A percentile compares a stretch with the other conserved stretches of the same genome.
Conservation (phyloP, 2,113 vertebrate species). For the Carlito syrichta region DNA sequence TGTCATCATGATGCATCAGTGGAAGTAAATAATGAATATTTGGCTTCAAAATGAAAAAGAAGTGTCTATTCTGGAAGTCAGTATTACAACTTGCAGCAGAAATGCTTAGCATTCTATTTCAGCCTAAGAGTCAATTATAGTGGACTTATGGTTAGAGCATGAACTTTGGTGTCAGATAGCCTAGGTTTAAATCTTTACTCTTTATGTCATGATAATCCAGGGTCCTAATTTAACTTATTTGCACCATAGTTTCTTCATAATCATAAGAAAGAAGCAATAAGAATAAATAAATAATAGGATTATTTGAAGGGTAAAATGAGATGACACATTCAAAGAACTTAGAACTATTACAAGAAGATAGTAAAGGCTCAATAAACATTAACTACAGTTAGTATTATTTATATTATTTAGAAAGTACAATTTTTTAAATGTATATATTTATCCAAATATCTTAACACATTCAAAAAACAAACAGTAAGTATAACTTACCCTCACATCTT, state of each 20-base stretch:
- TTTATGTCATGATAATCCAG: background rate
- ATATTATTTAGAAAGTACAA: background rate
- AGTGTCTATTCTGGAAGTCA: background rate
- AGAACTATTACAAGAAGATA: background rate
- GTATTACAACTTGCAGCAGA: background rate
- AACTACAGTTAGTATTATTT: background rate
- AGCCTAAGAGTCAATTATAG: background rate
- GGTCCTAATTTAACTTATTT: background rate
- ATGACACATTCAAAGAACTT: background rate
- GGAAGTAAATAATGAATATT: background rate
- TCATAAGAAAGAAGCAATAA: background rate
- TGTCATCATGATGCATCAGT: background rate
- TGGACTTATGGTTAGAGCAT: background rate
- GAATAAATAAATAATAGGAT: background rate
- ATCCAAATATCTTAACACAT: background rate
- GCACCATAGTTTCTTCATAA: background rate
- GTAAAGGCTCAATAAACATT: background rate
- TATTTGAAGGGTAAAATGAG: background rate
- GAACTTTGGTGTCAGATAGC: background rate
- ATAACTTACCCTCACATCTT: constrained; percentile 85
- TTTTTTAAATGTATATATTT: background rate
- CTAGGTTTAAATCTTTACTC: background rate
- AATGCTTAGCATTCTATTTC: background rate
- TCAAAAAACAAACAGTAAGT: background rate
- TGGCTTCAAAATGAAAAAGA: background rate